A percentile compares a stretch with the other conserved stretches of the same genome.
phyloP scores from a whole-genome alignment of 2,113 vertebrate genomes.

The Morone saxatilis region DNA sequence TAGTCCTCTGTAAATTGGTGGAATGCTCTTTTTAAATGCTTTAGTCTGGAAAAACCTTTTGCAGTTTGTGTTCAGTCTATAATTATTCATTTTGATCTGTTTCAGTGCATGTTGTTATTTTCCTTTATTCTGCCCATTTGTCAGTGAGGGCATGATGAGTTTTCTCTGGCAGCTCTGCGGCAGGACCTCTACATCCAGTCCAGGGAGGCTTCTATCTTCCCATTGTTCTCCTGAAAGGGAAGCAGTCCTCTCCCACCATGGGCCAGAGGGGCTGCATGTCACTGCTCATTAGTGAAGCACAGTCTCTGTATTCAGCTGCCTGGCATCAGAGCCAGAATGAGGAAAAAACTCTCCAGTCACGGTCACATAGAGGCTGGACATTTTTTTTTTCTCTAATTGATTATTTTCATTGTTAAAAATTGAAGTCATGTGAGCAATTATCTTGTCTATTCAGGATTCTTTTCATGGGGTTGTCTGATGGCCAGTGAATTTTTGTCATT shows the following conservation, averaged over 20 bases:
- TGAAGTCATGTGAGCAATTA: constrained; percentile 1
- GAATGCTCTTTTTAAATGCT: neutral
- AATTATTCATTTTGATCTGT: neutral
- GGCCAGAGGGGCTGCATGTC: constrained; percentile 56
- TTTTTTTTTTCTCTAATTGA: neutral
- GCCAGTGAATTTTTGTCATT: neutral
- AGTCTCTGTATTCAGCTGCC: constrained; percentile 53
- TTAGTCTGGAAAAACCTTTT: neutral
- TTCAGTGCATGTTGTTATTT: neutral
- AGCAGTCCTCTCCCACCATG: constrained; percentile 42
- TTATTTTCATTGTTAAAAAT: constrained; percentile 7
- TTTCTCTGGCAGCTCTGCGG: constrained; percentile 8
- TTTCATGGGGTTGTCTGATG: neutral
- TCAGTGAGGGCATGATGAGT: neutral
- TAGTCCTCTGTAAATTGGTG: neutral
- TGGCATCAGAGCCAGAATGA: constrained; percentile 25
- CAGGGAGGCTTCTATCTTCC: constrained; percentile 44
- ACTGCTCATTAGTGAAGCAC: constrained; percentile 67
- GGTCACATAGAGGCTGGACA: constrained; percentile 11
- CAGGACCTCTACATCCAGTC: constrained; percentile 21
- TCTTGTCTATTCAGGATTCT: constrained; percentile 13
- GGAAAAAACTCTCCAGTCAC: constrained; percentile 4
- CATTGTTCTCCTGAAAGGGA: constrained; percentile 66
- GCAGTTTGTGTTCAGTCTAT: neutral
- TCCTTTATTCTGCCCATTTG: constrained; percentile 1